phyloP scores from a whole-genome alignment of 1,140 invertebrate species.

The Lutraria rhynchaena region DNA sequence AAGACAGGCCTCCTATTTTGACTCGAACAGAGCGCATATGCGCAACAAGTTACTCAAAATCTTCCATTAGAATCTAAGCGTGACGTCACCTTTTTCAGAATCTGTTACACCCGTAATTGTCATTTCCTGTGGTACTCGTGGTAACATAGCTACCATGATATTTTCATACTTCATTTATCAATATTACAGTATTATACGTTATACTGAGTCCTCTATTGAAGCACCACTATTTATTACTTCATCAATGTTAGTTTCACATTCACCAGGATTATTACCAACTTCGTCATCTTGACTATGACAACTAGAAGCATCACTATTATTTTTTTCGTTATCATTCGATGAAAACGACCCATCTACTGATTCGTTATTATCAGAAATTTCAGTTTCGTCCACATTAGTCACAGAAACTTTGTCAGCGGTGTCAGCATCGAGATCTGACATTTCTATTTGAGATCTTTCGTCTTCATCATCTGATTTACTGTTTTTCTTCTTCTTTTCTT shows the following conservation, averaged over 20 bases:
- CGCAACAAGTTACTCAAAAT: too few relatives aligned
- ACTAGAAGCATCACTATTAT: background rate
- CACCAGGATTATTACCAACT: background rate
- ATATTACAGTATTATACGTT: too few relatives aligned
- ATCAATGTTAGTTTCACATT: background rate
- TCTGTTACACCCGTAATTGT: too few relatives aligned
- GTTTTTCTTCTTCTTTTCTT: constrained; percentile 14
- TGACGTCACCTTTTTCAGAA: too few relatives aligned
- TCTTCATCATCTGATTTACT: background rate
- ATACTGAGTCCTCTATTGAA: too few relatives aligned
- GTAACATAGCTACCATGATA: too few relatives aligned
- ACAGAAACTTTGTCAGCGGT: background rate
- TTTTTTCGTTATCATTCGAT: background rate
- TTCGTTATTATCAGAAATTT: background rate
- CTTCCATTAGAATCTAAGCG: too few relatives aligned
- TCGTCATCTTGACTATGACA: background rate
- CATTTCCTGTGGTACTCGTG: too few relatives aligned
- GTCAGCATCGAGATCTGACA: background rate
- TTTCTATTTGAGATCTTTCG: background rate
- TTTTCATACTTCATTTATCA: too few relatives aligned
- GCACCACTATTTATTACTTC: background rate
- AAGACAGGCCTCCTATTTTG: too few relatives aligned
- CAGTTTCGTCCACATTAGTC: background rate
- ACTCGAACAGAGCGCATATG: too few relatives aligned
- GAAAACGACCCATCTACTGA: background rate